Base-by-base conservation (phyloP, 1,140 invertebrate species). In the Leptonema lineaticorne region DNA sequence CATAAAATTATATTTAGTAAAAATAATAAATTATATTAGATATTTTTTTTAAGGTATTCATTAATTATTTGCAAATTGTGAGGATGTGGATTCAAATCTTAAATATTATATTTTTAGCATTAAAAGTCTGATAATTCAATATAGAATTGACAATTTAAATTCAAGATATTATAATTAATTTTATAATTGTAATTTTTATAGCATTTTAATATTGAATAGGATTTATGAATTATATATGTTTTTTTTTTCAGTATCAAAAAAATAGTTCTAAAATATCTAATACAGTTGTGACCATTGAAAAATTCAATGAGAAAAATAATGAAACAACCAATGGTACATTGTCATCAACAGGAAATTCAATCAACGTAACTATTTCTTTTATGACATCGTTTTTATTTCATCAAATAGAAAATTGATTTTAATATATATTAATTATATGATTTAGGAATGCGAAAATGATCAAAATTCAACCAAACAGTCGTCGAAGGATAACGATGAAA, bases 401-500 rank as follows among this genome's bases (percentile, higher is more conserved):
- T 6, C 5, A 33, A 6, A 33, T 33, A 33, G 11, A 33, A 6
- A 33, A 33, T 33, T 33, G 5, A 6, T 33, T 14, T 41, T 14
- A 41, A 41, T 41, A 14, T 41, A 41, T 16, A 53, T 8, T 4
- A 11, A 9, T 7, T 22, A 11, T 26, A 53, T 53, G 1, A 22
- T 53, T 53, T 26, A 24, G 8, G 14, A 11, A n/a, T n/a, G 37
- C 16, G 37, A 45, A n/a, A 26, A 53, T 14, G 20, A 53, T 48
- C 14, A 48, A 48, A 16, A n/a, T 26, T 53, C 22, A 14, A 53
- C 1, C 20, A 53, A 24, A 53, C 11, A 9, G 9, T 11, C 50
- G 27, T 1, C 50, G 4, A 53, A 53, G 27, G 50, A 14, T 11
- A 53, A 24, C 0, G 78, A 82, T 7, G 89, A 92, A 68, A 85